These are phyloP conservation scores for Poeciliopsis infans DNA, from an alignment of 2,797 vertebrate species.

Conservation along the genomic window DNA sequence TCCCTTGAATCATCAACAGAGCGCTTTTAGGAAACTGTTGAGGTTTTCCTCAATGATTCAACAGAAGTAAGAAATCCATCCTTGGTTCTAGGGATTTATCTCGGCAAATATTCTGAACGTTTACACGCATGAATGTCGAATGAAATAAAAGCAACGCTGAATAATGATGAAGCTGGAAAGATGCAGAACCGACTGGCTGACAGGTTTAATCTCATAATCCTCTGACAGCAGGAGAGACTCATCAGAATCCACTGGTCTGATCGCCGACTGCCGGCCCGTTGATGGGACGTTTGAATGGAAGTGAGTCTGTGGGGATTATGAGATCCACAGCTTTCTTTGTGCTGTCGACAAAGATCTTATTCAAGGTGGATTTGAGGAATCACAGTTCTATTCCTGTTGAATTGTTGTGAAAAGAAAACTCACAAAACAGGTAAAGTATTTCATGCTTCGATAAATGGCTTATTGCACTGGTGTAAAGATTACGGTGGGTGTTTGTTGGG, in stretches of 20 bases:
- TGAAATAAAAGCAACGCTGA: conserved; percentile 2
- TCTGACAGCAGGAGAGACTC: conserved; percentile 17
- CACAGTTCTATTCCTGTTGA: conserved; percentile 2
- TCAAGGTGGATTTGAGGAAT: conserved; percentile 20
- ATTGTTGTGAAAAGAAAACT: conserved; percentile 35
- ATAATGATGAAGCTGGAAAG: conserved; percentile 24
- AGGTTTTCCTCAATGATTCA: background rate
- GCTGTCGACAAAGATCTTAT: conserved; percentile 20
- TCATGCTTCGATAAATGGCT: conserved; percentile 13
- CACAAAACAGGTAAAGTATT: conserved; percentile 8
- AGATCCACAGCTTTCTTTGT: background rate
- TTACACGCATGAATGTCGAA: conserved; percentile 43
- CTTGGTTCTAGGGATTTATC: conserved; percentile 35
- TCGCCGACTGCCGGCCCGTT: conserved; percentile 24
- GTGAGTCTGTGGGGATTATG: background rate
- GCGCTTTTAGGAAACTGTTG: background rate
- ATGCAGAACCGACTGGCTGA: conserved; percentile 43
- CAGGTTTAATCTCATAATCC: conserved; percentile 44
- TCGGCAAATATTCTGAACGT: conserved; percentile 48
- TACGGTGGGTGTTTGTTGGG: conserved; percentile 22
- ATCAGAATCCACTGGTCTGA: conserved; percentile 7
- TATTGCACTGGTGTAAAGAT: conserved; percentile 19
- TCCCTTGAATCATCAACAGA: background rate
- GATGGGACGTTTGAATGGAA: conserved; percentile 28
- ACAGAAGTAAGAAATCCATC: background rate